Base-by-base conservation (phyloP, 2,113 vertebrate genomes). In the Pluvialis apricaria region DNA sequence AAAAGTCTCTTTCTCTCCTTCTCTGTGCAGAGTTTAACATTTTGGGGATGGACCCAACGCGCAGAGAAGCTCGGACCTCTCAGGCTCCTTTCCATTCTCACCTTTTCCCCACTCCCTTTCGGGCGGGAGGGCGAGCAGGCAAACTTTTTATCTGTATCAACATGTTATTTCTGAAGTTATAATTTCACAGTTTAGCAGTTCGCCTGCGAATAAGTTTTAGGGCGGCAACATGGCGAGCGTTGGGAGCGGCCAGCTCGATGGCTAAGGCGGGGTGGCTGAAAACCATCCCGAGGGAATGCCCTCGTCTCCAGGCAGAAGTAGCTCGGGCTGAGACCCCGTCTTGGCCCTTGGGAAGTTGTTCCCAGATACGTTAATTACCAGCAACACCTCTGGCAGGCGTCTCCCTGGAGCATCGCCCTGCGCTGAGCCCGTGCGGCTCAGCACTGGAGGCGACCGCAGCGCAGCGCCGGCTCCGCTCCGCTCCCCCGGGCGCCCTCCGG, bases 371-470 rank as follows among this genome's bases (percentile, higher is more conserved):
- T 15, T 16, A 24, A 45, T 76, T 68, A 42, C n/a, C 15, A 60
- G 13, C 25, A 55, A 18, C 6, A 57, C 42, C 55, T 57, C 45
- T 64, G 12, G 6, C 76, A 13, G 31, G 34, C 17, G 9, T 28
- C 36, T 15, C 54, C 40, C 18, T 21, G 29, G 4, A 44, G 34
- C 86, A 36, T 89, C 49, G 14, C 69, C 28, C 57, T 44, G 32
- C 12, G 9, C 61, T 15, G n/a, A 66, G 38, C 38, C 58, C 17
- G 9, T 13, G 10, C 8, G 13, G 70, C 62, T 92, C 79, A 36
- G 9, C 70, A 2, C 31, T 1, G 22, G 16, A 3, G 21, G 54
- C 32, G 15, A 3, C 34, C 19, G 1, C 8, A 18, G 72, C 32
- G 3, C 44, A 29, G 58, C 9, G 20, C 26, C 11, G 17, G 44